These are phyloP conservation scores for Leucoraja ocellata DNA, from an alignment of 2,797 vertebrate species.

Conservation along the genomic window DNA sequence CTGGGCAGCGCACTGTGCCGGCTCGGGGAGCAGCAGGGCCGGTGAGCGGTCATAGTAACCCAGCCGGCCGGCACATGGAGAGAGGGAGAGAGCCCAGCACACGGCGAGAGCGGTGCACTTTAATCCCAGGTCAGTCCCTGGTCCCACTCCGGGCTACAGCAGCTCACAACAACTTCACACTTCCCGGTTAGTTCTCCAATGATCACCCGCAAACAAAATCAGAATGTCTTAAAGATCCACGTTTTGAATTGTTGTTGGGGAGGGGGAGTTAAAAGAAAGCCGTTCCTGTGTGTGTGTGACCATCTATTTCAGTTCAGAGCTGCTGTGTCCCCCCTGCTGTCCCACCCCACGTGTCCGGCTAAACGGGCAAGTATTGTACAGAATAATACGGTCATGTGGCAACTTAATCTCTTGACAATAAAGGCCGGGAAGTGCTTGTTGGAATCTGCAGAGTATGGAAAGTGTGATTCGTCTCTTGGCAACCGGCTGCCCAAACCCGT, in stretches of 20 bases:
- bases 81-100: background rate
- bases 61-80: background rate
- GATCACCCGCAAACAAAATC: background rate
- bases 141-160: background rate
- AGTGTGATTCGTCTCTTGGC: constrained; percentile 10
- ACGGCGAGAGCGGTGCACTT: background rate
- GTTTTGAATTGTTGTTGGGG: background rate
- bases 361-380: constrained; percentile 39
- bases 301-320: background rate
- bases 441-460: constrained; percentile 36
- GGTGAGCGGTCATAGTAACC: background rate
- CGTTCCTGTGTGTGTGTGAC: background rate
- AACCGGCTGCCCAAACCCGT: constrained; percentile 33
- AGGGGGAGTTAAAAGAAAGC: background rate
- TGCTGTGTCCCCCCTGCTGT: background rate
- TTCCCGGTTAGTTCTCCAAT: background rate
- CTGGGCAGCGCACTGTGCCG: too few relatives aligned
- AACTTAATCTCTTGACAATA: constrained; percentile 55
- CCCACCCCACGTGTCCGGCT: constrained; percentile 46
- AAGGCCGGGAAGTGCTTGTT: background rate
- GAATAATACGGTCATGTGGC: constrained; percentile 49
- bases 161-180: background rate
- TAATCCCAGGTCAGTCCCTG: background rate
- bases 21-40: too few relatives aligned
- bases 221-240: background rate